A percentile compares a stretch with the other conserved stretches of the same genome.
These are phyloP conservation scores for Actinostola sp. DNA, from an alignment of 92 coral and sea anemone species.

Conservation along the genomic window DNA sequence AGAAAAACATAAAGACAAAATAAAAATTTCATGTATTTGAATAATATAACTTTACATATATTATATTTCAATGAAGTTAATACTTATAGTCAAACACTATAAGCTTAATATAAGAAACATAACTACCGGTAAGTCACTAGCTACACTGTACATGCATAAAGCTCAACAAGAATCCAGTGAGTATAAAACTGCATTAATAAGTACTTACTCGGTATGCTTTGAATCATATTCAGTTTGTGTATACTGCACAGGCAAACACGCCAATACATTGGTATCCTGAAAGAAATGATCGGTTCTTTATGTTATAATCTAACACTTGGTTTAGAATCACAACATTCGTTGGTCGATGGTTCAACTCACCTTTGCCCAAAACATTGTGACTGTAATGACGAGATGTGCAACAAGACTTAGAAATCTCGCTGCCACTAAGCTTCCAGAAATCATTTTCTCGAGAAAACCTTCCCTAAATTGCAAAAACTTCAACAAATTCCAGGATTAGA, in stretches of 20 bases:
- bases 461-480: too few species aligned
- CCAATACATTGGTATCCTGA: slow-evolving; percentile 82
- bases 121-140: too few species aligned
- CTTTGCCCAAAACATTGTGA: slow-evolving; percentile 93
- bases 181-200: not conserved
- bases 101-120: too few species aligned
- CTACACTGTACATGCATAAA: too few species aligned
- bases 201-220: slow-evolving; percentile 81
- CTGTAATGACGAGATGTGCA: slow-evolving; percentile 91
- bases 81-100: too few species aligned
- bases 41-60: not conserved
- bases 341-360: too few species aligned
- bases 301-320: too few species aligned
- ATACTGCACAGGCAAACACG: slow-evolving; percentile 91
- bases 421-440: slow-evolving; percentile 83
- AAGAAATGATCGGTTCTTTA: too few species aligned
- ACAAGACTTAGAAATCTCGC: slow-evolving; percentile 86
- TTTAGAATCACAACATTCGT: too few species aligned
- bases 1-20: not conserved
- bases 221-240: slow-evolving; percentile 83
- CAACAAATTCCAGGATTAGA: too few species aligned
- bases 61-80: too few species aligned
- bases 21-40: not conserved
- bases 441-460: slow-evolving; percentile 22
- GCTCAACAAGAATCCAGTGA: not conserved